These are phyloP conservation scores for Orthosia cruda DNA, from an alignment of 2,888 invertebrate genomes.

Conservation along the genomic window DNA sequence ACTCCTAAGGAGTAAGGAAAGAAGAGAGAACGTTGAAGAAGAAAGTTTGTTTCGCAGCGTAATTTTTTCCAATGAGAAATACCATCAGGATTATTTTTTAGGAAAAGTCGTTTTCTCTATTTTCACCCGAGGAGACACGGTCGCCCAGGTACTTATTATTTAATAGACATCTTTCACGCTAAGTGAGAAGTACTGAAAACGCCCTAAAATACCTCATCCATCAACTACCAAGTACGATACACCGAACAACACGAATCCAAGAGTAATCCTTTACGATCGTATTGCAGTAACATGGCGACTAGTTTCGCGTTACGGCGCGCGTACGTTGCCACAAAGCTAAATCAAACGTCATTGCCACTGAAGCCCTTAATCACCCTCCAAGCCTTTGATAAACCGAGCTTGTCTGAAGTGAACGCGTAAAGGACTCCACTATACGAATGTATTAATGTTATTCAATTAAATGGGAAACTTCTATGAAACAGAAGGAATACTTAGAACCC, in stretches of 20 bases:
- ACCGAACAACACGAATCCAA: conserved; percentile 30
- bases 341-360: conserved; percentile 85
- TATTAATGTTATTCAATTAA: conserved; percentile 37
- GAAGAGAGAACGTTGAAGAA: too few species aligned
- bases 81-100: too few species aligned
- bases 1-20: too few species aligned
- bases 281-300: conserved; percentile 41
- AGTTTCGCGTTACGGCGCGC: conserved; percentile 64
- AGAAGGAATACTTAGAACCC: not conserved
- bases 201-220: not conserved
- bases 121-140: too few species aligned
- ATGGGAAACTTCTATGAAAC: conserved; percentile 16
- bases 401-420: conserved; percentile 60
- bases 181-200: too few species aligned
- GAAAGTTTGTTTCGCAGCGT: too few species aligned
- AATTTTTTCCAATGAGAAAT: too few species aligned
- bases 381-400: conserved; percentile 83
- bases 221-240: conserved; percentile 7
- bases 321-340: conserved; percentile 80
- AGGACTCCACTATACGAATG: conserved; percentile 22
- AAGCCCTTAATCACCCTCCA: conserved; percentile 83
- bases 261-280: conserved; percentile 43
- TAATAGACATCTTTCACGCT: too few species aligned
- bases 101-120: too few species aligned
- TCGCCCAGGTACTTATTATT: too few species aligned